Conservation (phyloP, 1,140 invertebrate species). For the Frieseomelitta varia region DNA sequence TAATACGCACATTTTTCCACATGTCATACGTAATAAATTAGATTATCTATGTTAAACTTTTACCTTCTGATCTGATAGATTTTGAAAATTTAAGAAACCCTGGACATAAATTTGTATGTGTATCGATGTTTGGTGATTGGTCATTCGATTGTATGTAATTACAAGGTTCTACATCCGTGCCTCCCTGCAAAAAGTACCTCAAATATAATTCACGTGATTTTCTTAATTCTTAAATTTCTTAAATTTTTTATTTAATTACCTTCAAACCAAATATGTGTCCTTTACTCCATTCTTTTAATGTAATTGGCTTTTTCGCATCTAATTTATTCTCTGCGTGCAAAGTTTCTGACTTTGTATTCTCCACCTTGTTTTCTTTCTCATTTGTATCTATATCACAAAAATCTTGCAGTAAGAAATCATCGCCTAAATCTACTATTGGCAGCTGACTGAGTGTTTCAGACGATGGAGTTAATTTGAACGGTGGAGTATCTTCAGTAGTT, state of each 20-base stretch:
- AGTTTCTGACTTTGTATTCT: not conserved
- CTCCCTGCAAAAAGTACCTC: constrained; percentile 52
- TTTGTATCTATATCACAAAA: constrained; percentile 13
- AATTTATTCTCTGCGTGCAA: constrained; percentile 5
- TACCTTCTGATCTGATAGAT: constrained; percentile 74
- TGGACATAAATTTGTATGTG: not conserved
- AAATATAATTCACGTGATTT: not conserved
- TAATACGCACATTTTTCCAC: constrained; percentile 11
- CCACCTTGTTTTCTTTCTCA: constrained; percentile 5
- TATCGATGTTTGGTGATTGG: not conserved
- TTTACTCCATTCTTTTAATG: constrained; percentile 78
- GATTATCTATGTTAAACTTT: constrained; percentile 16
- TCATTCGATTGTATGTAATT: constrained; percentile 2
- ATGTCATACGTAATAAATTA: not conserved
- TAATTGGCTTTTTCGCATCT: constrained; percentile 23
- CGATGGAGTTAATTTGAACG: constrained; percentile 1
- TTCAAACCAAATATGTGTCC: constrained; percentile 74
- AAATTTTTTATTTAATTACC: constrained; percentile 48
- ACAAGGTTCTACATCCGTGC: constrained; percentile 53
- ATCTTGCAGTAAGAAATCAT: constrained; percentile 71
- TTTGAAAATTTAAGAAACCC: constrained; percentile 69
- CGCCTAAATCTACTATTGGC: constrained; percentile 76
- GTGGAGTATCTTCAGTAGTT: constrained; percentile 9
- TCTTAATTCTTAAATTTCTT: not conserved
- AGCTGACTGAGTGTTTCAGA: constrained; percentile 72